Percentiles rank a stretch among this genome's conserved stretches.
phyloP scores from a whole-genome alignment of 1,140 invertebrate species.

The Pteromalus puparum region DNA sequence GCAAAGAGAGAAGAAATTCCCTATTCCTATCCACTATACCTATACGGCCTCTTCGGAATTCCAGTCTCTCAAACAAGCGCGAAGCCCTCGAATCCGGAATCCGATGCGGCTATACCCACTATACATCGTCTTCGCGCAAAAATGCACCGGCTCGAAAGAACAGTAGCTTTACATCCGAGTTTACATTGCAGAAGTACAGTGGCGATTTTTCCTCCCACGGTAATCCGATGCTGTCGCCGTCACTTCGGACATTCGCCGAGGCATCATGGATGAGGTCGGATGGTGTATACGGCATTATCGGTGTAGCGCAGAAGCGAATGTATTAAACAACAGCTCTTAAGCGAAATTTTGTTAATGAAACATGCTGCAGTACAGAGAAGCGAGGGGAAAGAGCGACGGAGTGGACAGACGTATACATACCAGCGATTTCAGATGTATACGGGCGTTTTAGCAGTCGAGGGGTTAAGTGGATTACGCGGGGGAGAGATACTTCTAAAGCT shows the following conservation, averaged over 20 bases:
- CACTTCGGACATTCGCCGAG: background rate
- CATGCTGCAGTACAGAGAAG: background rate
- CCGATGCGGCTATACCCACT: background rate
- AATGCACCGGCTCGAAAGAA: background rate
- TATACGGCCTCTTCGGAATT: conserved; percentile 6
- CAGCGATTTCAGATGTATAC: conserved; percentile 13
- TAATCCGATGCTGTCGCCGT: background rate
- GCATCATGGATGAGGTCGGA: no score
- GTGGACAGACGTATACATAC: background rate
- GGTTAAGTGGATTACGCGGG: conserved; percentile 33
- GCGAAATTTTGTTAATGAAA: conserved; percentile 41
- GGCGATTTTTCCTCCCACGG: background rate
- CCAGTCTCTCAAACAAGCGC: conserved; percentile 13
- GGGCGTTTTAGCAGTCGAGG: background rate
- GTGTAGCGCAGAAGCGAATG: background rate
- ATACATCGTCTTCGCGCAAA: no score
- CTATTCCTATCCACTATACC: background rate
- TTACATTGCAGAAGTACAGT: background rate
- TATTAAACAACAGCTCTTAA: conserved; percentile 43
- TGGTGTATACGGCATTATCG: no score
- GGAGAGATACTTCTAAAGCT: background rate
- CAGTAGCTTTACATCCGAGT: conserved; percentile 14
- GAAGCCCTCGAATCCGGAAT: conserved; percentile 9
- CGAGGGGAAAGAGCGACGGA: background rate
- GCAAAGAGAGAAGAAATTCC: conserved; percentile 32